A percentile compares a stretch with the other conserved stretches of the same genome.
Conservation (phyloP, 2,797 vertebrate genomes). For the Pipistrellus kuhlii region DNA sequence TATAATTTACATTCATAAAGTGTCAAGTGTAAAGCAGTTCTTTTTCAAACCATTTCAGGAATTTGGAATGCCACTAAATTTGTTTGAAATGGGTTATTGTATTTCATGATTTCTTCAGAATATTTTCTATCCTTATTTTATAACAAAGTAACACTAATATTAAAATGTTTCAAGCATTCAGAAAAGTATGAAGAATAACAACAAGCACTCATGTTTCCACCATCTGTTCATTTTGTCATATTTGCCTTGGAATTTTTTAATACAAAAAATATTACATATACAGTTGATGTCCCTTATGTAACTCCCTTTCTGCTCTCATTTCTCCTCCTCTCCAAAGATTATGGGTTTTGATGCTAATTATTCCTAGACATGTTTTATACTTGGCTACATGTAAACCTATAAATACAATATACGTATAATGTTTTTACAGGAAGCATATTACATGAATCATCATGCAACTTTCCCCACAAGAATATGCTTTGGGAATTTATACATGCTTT, state of each 20-base stretch:
- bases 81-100: neutral
- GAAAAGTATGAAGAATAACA: neutral
- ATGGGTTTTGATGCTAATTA: neutral
- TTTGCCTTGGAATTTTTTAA: neutral
- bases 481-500: neutral
- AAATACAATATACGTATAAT: rapidly evolving
- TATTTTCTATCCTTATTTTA: neutral
- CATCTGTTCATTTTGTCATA: neutral
- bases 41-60: neutral
- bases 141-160: neutral
- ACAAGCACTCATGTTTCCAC: neutral
- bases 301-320: neutral
- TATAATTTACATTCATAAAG: neutral
- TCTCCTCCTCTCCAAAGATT: neutral
- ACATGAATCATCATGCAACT: rapidly evolving
- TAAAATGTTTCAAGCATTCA: neutral
- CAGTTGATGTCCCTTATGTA: neutral
- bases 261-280: neutral
- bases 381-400: neutral
- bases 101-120: neutral
- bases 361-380: neutral
- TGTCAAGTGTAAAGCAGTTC: neutral
- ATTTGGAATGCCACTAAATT: neutral
- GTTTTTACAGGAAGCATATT: neutral
- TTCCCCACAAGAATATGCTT: neutral